Conservation (phyloP, 2,113 vertebrate species). For the Dasyprocta punctata region DNA sequence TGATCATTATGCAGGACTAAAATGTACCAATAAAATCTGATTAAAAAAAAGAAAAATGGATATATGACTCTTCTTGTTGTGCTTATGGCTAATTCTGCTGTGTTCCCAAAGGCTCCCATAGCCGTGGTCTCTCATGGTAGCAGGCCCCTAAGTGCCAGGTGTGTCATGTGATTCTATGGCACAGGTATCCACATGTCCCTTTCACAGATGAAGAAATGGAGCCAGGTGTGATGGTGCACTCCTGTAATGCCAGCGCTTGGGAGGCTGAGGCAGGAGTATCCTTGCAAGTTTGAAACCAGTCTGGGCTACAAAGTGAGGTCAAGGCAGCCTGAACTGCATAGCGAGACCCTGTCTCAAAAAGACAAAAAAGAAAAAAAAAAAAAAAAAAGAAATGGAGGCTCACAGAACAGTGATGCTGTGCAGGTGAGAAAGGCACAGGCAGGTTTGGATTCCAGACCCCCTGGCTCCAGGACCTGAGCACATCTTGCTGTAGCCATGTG, state of each 20-base stretch:
- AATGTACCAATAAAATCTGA: neutral
- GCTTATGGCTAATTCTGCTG: conserved; percentile 12
- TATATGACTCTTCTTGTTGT: neutral
- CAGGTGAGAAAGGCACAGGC: neutral
- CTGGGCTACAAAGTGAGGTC: no score
- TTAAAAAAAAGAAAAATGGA: neutral
- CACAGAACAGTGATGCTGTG: neutral
- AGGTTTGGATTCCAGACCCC: neutral
- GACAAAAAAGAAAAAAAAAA: no score
- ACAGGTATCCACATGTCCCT: neutral
- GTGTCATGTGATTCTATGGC: neutral
- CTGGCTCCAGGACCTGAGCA: neutral
- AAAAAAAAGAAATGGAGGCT: neutral
- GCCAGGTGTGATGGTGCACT: no score
- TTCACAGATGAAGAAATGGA: conserved; percentile 7
- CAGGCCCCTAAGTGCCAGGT: neutral
- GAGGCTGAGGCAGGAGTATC: no score
- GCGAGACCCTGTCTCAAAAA: no score
- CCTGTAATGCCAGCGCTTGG: no score
- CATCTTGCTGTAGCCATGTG: neutral
- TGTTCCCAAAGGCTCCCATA: neutral
- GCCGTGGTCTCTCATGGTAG: neutral
- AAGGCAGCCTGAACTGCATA: no score
- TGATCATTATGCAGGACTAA: no score
- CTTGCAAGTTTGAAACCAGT: no score